Conservation (phyloP, 2,888 invertebrate genomes). For the Melinaea menophilus region DNA sequence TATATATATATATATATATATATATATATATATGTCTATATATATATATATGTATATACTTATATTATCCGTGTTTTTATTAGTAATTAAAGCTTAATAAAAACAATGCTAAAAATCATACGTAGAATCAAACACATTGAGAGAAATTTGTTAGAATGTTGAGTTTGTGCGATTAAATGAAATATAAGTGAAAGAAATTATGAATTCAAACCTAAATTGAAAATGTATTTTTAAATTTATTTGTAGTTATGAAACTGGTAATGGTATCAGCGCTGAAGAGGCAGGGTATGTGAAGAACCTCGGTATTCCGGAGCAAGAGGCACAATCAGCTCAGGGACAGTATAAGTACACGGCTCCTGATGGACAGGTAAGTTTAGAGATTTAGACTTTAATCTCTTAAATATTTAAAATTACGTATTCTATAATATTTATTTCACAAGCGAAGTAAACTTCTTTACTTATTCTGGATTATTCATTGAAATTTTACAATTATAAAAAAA, state of each 20-base stretch:
- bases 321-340: conserved; percentile 79
- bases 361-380: conserved; percentile 59
- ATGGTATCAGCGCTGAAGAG: conserved; percentile 80
- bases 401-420: background rate
- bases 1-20: too few species aligned
- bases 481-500: too few species aligned
- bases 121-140: too few species aligned
- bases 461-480: too few species aligned
- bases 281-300: conserved; percentile 78
- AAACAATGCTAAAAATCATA: too few species aligned
- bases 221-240: background rate
- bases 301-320: conserved; percentile 74
- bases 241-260: conserved; percentile 79
- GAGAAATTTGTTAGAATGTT: conserved; percentile 14
- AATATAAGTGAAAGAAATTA: conserved; percentile 9
- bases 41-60: too few species aligned
- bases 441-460: too few species aligned
- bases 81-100: too few species aligned
- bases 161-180: conserved; percentile 5
- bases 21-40: too few species aligned
- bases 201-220: background rate
- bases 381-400: background rate
- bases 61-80: too few species aligned
- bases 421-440: too few species aligned
- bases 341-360: conserved; percentile 79